Evolutionary conservation across 2,113 vertebrate species (phyloP).

Genomic region (Phaethornis superciliosus): DNA sequence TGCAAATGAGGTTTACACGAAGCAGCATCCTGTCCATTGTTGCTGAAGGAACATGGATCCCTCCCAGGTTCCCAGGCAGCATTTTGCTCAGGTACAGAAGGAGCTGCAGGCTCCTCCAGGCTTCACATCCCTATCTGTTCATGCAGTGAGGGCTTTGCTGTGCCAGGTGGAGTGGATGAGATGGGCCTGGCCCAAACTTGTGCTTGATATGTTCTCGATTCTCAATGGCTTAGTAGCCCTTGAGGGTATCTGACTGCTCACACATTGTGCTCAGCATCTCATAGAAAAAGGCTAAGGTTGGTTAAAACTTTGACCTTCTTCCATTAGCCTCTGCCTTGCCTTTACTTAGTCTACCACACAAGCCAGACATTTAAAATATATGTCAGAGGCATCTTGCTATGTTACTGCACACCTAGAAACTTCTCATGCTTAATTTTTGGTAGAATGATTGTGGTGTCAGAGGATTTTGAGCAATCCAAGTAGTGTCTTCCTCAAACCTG

Average conservation of each 20-base stretch:
- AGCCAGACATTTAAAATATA: not conserved
- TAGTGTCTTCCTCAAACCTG: not conserved
- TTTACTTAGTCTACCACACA: not conserved
- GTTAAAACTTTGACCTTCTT: not conserved
- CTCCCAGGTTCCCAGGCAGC: constrained; percentile 44
- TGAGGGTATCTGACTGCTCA: not conserved
- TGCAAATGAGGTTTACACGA: constrained; percentile 34
- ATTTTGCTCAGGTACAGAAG: constrained; percentile 43
- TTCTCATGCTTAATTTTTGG: not conserved
- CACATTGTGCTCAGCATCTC: not conserved
- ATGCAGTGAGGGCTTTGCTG: not conserved
- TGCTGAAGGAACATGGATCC: constrained; percentile 27
- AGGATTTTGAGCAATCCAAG: not conserved
- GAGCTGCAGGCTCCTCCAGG: not conserved
- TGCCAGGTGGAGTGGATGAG: constrained; percentile 3
- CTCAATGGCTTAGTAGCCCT: not conserved
- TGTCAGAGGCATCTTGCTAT: not conserved
- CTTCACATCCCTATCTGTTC: not conserved
- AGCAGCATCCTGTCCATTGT: not conserved
- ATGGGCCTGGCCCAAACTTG: not conserved
- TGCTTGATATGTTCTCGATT: not conserved
- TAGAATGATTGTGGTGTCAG: not conserved
- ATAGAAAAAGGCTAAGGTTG: not conserved
- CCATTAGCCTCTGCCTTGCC: not conserved
- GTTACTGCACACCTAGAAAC: not conserved